Conservation (phyloP, 2,888 invertebrate species). For the Cephus runcator region DNA sequence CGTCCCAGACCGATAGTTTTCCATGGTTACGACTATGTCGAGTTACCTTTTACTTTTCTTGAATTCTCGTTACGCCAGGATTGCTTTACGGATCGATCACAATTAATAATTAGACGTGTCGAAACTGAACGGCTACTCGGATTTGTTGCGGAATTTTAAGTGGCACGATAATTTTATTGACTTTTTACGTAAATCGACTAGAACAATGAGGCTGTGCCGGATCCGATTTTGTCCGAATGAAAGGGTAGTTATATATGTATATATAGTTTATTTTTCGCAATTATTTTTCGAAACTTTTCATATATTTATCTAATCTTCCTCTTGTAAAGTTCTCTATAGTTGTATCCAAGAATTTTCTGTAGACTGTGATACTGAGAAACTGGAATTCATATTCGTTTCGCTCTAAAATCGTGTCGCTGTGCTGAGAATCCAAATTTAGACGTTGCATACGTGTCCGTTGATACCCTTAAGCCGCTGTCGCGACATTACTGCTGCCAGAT, state of each 20-base stretch:
- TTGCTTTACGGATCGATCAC: conserved; percentile 57
- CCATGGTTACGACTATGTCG: neutral
- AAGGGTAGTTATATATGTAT: neutral
- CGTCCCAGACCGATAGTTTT: neutral
- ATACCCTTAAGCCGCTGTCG: conserved; percentile 10
- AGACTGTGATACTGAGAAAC: neutral
- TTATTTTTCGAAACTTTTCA: neutral
- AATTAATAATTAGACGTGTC: conserved; percentile 51
- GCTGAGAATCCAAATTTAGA: conserved; percentile 36
- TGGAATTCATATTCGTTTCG: conserved; percentile 11
- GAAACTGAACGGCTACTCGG: conserved; percentile 12
- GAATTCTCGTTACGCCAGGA: conserved; percentile 54
- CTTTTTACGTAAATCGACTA: neutral
- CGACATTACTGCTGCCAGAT: neutral
- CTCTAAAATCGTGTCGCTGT: conserved; percentile 25
- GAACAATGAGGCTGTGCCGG: neutral
- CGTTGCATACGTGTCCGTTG: conserved; percentile 2
- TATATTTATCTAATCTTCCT: neutral
- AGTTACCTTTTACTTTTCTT: conserved; percentile 50
- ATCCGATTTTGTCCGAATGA: neutral
- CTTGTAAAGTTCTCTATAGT: neutral
- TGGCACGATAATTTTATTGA: neutral
- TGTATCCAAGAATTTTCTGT: neutral
- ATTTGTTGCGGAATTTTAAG: neutral
- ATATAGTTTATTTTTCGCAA: neutral